These are phyloP conservation scores for Popillia japonica DNA, from an alignment of 1,140 invertebrate genomes.

Conservation along the genomic window DNA sequence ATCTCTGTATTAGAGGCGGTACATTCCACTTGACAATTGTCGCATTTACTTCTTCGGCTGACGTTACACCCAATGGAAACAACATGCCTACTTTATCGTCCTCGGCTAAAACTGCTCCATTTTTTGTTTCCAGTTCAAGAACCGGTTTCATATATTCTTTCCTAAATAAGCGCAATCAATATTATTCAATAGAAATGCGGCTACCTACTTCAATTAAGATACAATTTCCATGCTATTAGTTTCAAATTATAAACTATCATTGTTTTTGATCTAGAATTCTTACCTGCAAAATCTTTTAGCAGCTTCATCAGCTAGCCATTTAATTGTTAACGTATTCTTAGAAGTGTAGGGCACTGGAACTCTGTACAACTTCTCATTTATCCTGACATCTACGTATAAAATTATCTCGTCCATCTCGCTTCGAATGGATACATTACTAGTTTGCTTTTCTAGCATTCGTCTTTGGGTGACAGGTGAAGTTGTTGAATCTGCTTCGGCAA, in stretches of 20 bases:
- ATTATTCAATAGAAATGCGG: too few relatives aligned
- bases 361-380: constrained; percentile 70
- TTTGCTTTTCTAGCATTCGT: not conserved
- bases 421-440: not conserved
- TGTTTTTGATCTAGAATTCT: too few relatives aligned
- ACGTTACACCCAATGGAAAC: constrained; percentile 61
- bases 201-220: too few relatives aligned
- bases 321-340: constrained; percentile 68
- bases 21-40: constrained; percentile 71
- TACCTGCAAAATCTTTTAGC: constrained; percentile 73
- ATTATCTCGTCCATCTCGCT: constrained; percentile 44
- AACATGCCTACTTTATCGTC: constrained; percentile 69
- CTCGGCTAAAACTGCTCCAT: constrained; percentile 72
- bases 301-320: constrained; percentile 75
- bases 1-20: constrained; percentile 68
- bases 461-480: not conserved
- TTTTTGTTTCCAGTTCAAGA: constrained; percentile 70
- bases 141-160: constrained; percentile 70
- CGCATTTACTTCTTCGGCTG: constrained; percentile 64
- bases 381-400: constrained; percentile 67
- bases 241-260: too few relatives aligned
- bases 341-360: constrained; percentile 69
- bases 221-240: too few relatives aligned
- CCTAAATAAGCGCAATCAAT: constrained; percentile 54
- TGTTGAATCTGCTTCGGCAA: constrained; percentile 26